Evolutionary conservation across 2,797 vertebrate species (phyloP).

Genomic region (Perdix hodgsoniae): DNA sequence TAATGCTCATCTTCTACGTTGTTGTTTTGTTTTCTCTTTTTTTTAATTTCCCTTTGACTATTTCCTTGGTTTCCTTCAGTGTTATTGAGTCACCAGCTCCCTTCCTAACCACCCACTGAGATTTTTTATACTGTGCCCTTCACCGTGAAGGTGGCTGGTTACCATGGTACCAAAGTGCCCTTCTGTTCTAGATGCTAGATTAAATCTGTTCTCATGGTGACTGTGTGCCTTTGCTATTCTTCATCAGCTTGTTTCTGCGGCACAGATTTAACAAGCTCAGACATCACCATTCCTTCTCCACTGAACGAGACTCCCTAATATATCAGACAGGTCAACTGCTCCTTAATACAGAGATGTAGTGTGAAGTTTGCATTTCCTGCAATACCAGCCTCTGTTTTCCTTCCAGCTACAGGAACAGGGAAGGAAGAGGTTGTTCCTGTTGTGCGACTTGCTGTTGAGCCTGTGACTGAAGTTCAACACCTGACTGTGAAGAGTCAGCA

Average conservation of each 20-base stretch:
- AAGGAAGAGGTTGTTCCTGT: slow-evolving; percentile 50
- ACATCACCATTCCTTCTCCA: neutral
- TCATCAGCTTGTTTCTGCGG: slow-evolving; percentile 16
- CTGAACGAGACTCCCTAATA: neutral
- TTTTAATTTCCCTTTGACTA: neutral
- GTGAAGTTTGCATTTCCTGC: slow-evolving; percentile 42
- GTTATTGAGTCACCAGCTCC: slow-evolving; percentile 49
- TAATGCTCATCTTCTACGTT: neutral
- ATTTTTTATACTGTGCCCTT: slow-evolving; percentile 22
- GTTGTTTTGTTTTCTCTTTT: rapidly evolving
- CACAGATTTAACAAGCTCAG: neutral
- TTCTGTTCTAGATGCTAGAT: slow-evolving; percentile 66
- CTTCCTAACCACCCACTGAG: slow-evolving; percentile 49
- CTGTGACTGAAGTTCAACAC: neutral
- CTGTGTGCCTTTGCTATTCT: slow-evolving; percentile 50
- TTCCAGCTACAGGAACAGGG: neutral
- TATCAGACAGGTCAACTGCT: neutral
- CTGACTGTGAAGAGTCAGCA: neutral
- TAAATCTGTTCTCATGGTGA: slow-evolving; percentile 66
- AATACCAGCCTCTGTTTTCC: slow-evolving; percentile 33
- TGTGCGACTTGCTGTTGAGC: neutral
- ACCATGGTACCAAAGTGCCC: slow-evolving; percentile 64
- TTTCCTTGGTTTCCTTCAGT: neutral
- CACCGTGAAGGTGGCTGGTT: slow-evolving; percentile 62
- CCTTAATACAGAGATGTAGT: neutral